Evolutionary conservation across 2,888 invertebrate genomes (phyloP), one percentile per base, ranked within the genome.

Genomic region (Acanthosepion pharaonis): DNA sequence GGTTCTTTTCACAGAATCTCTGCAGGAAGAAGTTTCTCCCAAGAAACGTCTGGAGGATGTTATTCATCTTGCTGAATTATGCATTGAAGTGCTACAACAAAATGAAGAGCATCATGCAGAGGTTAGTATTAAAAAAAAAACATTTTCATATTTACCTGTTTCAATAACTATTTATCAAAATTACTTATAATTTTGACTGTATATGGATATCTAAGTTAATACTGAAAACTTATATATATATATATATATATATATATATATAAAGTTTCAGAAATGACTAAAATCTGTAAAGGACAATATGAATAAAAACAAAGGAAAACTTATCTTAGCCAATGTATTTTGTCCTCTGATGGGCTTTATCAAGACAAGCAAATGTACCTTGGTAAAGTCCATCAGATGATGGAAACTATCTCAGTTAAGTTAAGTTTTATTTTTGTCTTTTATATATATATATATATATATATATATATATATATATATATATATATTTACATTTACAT

Each of bases 81-180:
- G 99, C 98, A 99, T 99, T 94, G 99, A 99, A 97, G 98, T 99
- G 91, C 98, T 99, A 95, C 99, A 99, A 97, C 99, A 99, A 98
- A 99, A 99, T 97, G 99, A 99, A 98, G 99, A 99, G 98, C 99
- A 99, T 97, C 99, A 99, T 98, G 99, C 99, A 96, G 99, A 99
- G 99, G 99, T 99, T 98, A 98, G 98, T 93, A 93, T 51, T 51
- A 53, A 51, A 5, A 25, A 25, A 51, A 42, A 42, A 42, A 42
- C 42, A 42, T 42, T 42, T 42, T 42, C 42, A 42, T 42, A 42
- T 42, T 42, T 42, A 42, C 42, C 42, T 5, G 53, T 49, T 64
- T 15, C 9, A 78, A 94, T 33, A 33, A 28, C 33, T 51, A 91
- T 5, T 53, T 53, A 28, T 23, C 33, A 8, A 25, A 49, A 23